Percentiles rank a stretch among this genome's conserved stretches.
phyloP scores from a whole-genome alignment of 2,797 vertebrate species.

The Discoglossus pictus region DNA sequence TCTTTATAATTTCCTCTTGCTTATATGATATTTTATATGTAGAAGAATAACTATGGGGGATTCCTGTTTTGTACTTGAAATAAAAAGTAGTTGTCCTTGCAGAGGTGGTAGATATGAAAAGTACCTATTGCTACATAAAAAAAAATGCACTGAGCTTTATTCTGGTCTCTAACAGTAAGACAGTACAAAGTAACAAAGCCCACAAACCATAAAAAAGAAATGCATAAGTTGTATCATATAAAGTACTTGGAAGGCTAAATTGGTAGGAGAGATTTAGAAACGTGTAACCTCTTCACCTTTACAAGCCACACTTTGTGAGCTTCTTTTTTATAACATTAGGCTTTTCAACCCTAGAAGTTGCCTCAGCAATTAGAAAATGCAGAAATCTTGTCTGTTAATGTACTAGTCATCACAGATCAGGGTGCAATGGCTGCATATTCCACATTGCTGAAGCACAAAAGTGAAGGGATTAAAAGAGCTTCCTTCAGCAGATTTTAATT shows the following conservation, averaged over 20 bases:
- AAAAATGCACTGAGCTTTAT: slow-evolving; percentile 68
- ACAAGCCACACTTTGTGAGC: background rate
- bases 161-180: slow-evolving; percentile 71
- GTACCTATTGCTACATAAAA: slow-evolving; percentile 61
- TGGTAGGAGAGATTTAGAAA: slow-evolving; percentile 62
- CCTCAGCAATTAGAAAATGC: slow-evolving; percentile 11
- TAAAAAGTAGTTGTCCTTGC: slow-evolving; percentile 69
- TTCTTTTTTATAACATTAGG: slow-evolving; percentile 7
- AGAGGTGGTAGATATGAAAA: slow-evolving; percentile 65
- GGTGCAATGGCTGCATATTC: background rate
- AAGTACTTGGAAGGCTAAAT: slow-evolving; percentile 70
- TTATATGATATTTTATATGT: slow-evolving; percentile 67
- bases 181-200: slow-evolving; percentile 73
- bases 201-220: slow-evolving; percentile 76
- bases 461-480: slow-evolving; percentile 1
- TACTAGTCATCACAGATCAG: slow-evolving; percentile 3
- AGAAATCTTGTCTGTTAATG: background rate
- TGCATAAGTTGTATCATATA: slow-evolving; percentile 40
- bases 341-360: slow-evolving; percentile 4
- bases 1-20: slow-evolving; percentile 54
- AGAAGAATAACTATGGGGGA: slow-evolving; percentile 67
- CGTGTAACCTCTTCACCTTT: slow-evolving; percentile 29
- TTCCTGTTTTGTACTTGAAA: slow-evolving; percentile 65
- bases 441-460: background rate
- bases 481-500: slow-evolving; percentile 7